A percentile compares a stretch with the other conserved stretches of the same genome.
phyloP scores from a whole-genome alignment of 1,140 invertebrate species.

The Drosophila takahashii region DNA sequence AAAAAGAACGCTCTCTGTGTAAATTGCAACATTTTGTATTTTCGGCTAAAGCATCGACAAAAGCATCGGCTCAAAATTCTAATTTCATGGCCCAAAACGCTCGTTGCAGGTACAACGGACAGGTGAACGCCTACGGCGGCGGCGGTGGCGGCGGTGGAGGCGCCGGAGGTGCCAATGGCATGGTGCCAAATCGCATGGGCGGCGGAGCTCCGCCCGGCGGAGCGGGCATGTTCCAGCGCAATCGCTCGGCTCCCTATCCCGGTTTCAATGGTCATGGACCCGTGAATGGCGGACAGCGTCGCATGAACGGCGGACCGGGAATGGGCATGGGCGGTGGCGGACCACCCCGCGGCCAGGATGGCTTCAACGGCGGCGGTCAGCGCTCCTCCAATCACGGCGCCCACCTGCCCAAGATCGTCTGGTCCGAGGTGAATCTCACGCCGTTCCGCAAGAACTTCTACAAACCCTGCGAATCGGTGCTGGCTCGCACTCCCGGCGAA shows the following conservation, averaged over 20 bases:
- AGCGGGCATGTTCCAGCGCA: slow-evolving; percentile 70
- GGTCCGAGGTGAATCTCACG: slow-evolving; percentile 89
- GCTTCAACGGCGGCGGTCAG: slow-evolving; percentile 51
- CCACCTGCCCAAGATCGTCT: slow-evolving; percentile 91
- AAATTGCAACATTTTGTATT: slow-evolving; percentile 38
- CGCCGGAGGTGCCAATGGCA: slow-evolving; percentile 36
- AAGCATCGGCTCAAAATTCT: slow-evolving; percentile 70
- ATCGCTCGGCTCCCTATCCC: slow-evolving; percentile 70
- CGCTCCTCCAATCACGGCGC: slow-evolving; percentile 87
- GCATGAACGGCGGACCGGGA: slow-evolving; percentile 53
- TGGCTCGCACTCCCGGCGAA: slow-evolving; percentile 89
- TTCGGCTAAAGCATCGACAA: slow-evolving; percentile 39
- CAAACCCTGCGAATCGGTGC: slow-evolving; percentile 90
- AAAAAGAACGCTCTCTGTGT: slow-evolving; percentile 40
- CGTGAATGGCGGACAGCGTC: slow-evolving; percentile 23
- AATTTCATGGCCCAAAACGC: slow-evolving; percentile 56
- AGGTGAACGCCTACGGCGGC: slow-evolving; percentile 69
- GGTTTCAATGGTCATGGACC: slow-evolving; percentile 53
- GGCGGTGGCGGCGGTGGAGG: slow-evolving; percentile 34
- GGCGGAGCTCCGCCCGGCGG: slow-evolving; percentile 53
- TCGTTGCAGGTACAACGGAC: slow-evolving; percentile 74
- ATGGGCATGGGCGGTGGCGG: slow-evolving; percentile 37
- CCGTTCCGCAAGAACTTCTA: slow-evolving; percentile 98
- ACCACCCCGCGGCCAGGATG: slow-evolving; percentile 30
- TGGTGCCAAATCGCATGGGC: slow-evolving; percentile 73